Conservation (phyloP, 2,797 vertebrate genomes). For the Acanthopagrus latus region DNA sequence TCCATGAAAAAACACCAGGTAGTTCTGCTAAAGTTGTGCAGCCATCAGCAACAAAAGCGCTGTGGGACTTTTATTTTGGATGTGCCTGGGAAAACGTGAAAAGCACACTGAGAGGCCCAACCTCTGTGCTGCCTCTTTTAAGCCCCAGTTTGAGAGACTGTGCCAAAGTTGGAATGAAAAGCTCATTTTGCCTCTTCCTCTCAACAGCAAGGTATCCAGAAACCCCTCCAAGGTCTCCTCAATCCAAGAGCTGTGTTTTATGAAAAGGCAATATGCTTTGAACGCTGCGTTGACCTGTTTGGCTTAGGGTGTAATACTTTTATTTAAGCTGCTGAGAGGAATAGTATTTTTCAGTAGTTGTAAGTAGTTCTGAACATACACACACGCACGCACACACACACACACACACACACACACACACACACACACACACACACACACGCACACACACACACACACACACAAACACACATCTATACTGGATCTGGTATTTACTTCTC, state of each 20-base stretch:
- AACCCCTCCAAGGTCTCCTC: constrained; percentile 66
- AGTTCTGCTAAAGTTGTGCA: not conserved
- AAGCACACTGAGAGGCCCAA: constrained; percentile 77
- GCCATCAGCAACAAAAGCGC: constrained; percentile 1
- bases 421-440: too few relatives aligned
- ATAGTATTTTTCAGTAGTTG: constrained; percentile 13
- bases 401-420: not conserved
- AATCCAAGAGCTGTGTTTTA: constrained; percentile 68
- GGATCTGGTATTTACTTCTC: constrained; percentile 5
- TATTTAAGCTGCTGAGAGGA: constrained; percentile 48
- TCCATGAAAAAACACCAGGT: not conserved
- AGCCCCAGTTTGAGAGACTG: constrained; percentile 63
- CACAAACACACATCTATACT: too few relatives aligned
- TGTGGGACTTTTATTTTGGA: constrained; percentile 69
- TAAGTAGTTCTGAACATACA: constrained; percentile 2
- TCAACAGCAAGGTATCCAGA: constrained; percentile 64
- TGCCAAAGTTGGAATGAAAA: constrained; percentile 84
- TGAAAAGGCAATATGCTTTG: constrained; percentile 78
- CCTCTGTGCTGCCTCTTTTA: constrained; percentile 72
- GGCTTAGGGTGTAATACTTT: constrained; percentile 59
- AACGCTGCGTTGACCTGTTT: constrained; percentile 50
- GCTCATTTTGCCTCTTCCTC: constrained; percentile 80
- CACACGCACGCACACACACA: not conserved
- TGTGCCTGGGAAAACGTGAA: constrained; percentile 82
- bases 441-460: not conserved